Evolutionary conservation across 1,140 invertebrate genomes (phyloP).

Genomic region (Rhagoletis pomonella): DNA sequence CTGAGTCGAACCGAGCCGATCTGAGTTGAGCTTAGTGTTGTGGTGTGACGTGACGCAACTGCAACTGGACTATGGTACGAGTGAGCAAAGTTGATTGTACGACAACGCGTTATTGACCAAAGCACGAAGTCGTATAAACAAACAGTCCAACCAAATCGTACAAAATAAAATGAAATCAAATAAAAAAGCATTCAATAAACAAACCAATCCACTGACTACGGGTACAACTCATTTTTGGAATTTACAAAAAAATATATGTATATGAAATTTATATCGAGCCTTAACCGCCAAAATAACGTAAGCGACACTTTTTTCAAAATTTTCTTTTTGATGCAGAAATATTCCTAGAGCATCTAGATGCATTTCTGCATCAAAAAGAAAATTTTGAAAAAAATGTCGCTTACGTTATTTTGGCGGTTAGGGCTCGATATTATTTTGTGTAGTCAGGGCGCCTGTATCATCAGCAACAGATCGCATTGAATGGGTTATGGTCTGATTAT

Average conservation of each 20-base stretch:
- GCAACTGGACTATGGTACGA: background rate
- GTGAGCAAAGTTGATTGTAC: background rate
- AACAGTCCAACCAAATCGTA: background rate
- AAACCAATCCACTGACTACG: background rate
- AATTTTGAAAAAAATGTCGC: no score
- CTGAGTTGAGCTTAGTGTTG: no score
- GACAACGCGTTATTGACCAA: slow-evolving; percentile 11
- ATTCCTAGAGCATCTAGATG: no score
- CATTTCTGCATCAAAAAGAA: no score
- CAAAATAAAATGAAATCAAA: background rate
- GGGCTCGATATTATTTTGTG: no score
- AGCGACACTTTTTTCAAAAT: no score
- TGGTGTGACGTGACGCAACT: no score
- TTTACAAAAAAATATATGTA: background rate
- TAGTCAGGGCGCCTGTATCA: background rate
- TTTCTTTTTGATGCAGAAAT: no score
- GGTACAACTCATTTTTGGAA: background rate
- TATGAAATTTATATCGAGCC: no score
- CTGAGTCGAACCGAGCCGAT: background rate
- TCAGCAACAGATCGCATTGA: background rate
- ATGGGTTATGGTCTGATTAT: no score
- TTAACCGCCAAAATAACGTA: no score
- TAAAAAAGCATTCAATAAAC: background rate
- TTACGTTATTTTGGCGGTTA: no score
- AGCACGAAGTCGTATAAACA: background rate